Conservation (phyloP, 1,140 invertebrate species). For the Phymorhynchus buccinoides region DNA sequence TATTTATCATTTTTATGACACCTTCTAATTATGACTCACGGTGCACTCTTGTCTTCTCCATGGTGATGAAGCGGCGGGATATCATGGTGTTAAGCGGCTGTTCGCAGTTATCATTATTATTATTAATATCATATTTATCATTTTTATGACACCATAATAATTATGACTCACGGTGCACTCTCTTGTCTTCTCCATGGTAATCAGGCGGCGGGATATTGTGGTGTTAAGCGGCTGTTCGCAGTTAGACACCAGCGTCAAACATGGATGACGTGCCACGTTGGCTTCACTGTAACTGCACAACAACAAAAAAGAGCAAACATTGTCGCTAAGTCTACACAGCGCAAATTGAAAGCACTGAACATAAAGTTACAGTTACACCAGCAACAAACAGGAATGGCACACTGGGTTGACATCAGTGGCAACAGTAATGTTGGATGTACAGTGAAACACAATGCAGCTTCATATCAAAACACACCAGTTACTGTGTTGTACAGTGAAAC, state of each 20-base stretch:
- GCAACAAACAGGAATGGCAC: no score
- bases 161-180: constrained; percentile 55
- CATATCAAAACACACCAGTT: no score
- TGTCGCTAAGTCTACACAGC: no score
- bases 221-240: constrained; percentile 87
- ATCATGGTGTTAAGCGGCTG: constrained; percentile 85
- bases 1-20: background rate
- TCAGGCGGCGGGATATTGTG: constrained; percentile 84
- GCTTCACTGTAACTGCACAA: constrained; percentile 79
- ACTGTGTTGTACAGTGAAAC: no score
- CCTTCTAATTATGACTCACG: background rate
- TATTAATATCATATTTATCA: no score
- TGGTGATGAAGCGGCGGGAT: constrained; percentile 87
- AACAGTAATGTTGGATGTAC: no score
- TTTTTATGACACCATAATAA: background rate
- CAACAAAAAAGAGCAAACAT: no score
- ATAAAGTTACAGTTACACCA: no score
- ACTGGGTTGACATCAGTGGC: no score
- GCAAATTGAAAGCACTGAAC: no score
- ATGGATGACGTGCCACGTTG: constrained; percentile 85
- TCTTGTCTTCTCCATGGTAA: constrained; percentile 88
- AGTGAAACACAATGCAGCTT: no score
- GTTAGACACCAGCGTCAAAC: constrained; percentile 84
- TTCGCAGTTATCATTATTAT: constrained; percentile 77
- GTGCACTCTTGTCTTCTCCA: constrained; percentile 82